Evolutionary conservation across 2,797 vertebrate species (phyloP), one percentile per base, ranked within the genome.

Genomic region (Valencia hispanica): DNA sequence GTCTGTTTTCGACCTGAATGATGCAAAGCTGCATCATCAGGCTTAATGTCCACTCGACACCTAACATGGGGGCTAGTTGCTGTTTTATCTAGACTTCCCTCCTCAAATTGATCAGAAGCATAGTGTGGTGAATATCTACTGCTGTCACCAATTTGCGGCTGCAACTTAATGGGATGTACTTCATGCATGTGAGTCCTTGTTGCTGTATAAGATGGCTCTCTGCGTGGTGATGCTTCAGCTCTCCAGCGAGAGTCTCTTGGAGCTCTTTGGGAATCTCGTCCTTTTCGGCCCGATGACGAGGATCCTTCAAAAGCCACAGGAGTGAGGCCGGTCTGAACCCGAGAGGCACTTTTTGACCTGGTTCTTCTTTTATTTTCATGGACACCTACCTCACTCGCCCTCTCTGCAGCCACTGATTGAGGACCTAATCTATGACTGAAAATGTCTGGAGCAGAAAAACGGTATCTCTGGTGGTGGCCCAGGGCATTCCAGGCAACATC

Each of bases 1-100:
- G 87, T 70, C n/a, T 94, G 84, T 86, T 95, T 96, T 72, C 91
- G 92, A 1, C 94, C 92, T 0, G 96, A 87, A 30, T 97, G 96
- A 82, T 96, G 95, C 77, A 96, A 85, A 68, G 95, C 95, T 0
- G 94, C 94, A 48, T 96, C 95, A 1, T 98, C 97, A 0, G 98
- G 98, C 86, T 98, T 99, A 83, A 99, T 98, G 90, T 99, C 98
- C 78, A 99, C 92, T 8, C 98, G 96, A 87, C 97, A 98, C 78
- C 96, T 96, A 74, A 99, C 98, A 1, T 99, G 98, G 70, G 97
- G 96, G 48, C 96, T 97, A 3, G 96, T 94, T 0, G 96, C 95
- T 57, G 94, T 90, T 87, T 96, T 97, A 72, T 91, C 72, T 25
- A 90, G 75, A 0, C 77, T 82, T 72, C 86, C 86, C 57, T 96